These are phyloP conservation scores for Sylvilagus floridanus DNA, from an alignment of 2,797 vertebrate genomes.

Conservation along the genomic window DNA sequence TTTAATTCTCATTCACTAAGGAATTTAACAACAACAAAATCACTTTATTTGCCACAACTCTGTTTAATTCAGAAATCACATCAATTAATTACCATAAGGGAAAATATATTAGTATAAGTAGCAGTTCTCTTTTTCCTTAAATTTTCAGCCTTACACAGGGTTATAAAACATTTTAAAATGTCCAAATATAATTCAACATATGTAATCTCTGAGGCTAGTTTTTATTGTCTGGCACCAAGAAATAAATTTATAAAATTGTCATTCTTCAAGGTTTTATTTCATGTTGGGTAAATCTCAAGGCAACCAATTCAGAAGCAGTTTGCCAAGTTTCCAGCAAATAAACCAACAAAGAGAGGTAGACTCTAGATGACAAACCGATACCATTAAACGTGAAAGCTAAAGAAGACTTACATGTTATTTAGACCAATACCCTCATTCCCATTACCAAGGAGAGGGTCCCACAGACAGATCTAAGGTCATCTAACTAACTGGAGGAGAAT, in stretches of 20 bases:
- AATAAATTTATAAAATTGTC: conserved; percentile 47
- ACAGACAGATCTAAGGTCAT: not conserved
- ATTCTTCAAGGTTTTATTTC: conserved; percentile 42
- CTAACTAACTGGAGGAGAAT: not conserved
- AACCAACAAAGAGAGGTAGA: not conserved
- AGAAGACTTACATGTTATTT: conserved; percentile 31
- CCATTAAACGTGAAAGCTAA: conserved; percentile 41
- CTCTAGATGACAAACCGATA: not conserved
- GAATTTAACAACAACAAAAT: not conserved
- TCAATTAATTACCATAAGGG: not conserved
- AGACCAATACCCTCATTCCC: not conserved
- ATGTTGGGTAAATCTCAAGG: not conserved
- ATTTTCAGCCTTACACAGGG: not conserved
- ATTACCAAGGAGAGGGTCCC: not conserved
- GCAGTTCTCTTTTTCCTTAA: not conserved
- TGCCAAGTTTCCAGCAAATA: not conserved
- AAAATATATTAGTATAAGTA: conserved; percentile 28
- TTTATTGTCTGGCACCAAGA: not conserved
- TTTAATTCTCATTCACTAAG: conserved; percentile 24
- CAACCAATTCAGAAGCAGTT: not conserved
- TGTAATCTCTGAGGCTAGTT: not conserved
- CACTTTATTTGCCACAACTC: not conserved
- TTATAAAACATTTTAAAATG: conserved; percentile 15
- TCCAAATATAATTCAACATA: not conserved
- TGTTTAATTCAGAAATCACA: conserved; percentile 30